Conservation (phyloP, 2,113 vertebrate genomes). For the Lophotis ruficrista region DNA sequence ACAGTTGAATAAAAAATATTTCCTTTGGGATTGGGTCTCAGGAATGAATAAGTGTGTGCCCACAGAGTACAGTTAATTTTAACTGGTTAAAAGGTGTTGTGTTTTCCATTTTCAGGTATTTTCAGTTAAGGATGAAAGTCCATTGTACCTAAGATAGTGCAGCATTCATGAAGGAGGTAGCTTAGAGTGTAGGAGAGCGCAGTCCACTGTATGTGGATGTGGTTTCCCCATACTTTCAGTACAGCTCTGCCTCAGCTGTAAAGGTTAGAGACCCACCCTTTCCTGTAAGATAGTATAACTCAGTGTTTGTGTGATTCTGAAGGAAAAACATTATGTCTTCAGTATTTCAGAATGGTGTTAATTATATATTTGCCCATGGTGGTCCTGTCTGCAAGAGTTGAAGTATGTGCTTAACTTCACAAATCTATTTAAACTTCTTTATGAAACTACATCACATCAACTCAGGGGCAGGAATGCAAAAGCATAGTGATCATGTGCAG, state of each 20-base stretch:
- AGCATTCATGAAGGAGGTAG: constrained; percentile 61
- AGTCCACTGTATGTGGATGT: constrained; percentile 34
- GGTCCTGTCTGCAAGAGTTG: not conserved
- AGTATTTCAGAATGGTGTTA: not conserved
- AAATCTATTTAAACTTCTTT: not conserved
- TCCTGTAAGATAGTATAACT: constrained; percentile 73
- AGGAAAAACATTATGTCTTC: constrained; percentile 44
- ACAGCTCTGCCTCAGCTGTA: constrained; percentile 25
- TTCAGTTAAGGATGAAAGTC: constrained; percentile 63
- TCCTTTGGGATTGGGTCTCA: not conserved
- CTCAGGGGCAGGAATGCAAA: not conserved
- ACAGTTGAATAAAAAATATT: not conserved
- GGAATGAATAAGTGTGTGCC: not conserved
- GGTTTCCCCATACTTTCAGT: constrained; percentile 54
- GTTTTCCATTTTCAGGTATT: constrained; percentile 63
- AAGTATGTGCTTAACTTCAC: not conserved
- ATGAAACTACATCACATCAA: not conserved
- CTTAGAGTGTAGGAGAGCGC: constrained; percentile 7
- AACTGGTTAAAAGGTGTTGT: constrained; percentile 15
- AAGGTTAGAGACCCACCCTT: constrained; percentile 70
- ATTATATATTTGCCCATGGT: not conserved
- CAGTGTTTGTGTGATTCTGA: constrained; percentile 48
- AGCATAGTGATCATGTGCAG: not conserved
- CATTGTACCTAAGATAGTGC: constrained; percentile 56
- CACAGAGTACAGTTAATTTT: constrained; percentile 1